Base-by-base conservation (phyloP, 2,888 invertebrate genomes). In the Tiliacea aurago region DNA sequence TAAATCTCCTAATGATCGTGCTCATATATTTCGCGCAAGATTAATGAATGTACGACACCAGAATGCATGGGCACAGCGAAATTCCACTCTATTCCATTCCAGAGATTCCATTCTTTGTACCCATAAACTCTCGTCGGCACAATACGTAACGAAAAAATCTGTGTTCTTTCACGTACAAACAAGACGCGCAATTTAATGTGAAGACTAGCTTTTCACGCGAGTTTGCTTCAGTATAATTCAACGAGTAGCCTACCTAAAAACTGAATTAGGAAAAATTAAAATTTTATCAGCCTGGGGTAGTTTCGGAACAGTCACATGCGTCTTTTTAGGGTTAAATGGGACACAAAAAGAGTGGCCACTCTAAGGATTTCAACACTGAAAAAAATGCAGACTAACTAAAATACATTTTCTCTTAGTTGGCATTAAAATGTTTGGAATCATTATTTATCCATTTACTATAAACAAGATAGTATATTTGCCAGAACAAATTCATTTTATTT, bases 41-140 rank as follows among this genome's bases (percentile, higher is more conserved):
- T 74, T 79, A 82, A 84, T 75, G 15, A 71, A 62, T 73, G 66
- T 51, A 66, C 70, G 61, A 64, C 75, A 66, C 45, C 33, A 78
- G 65, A 80, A 80, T 70, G 70, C 49, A 67, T 66, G 62, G 55
- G 63, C 53, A 23, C 47, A 61, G 59, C 43, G 47, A 69, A 76
- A 85, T 85, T 73, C 67, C 73, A 74, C 51, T 73, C 62, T 75
- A 55, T 55, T 61, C 49, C 66, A 71, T 82, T 66, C 65, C 66
- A 73, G 56, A 37, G 23, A 77, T 83, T 45, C 83, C 75, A 67
- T 73, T 69, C 70, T 74, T 66, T 55, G 55, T 61, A 70, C 51
- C 62, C 41, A 74, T 67, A 76, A 72, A 79, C 18, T 51, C 33
- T 53, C 58, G 66, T 59, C 41, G 10, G 62, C 67, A 65, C 28